These are phyloP conservation scores for Philaethria dido DNA, from an alignment of 2,888 invertebrate genomes.

Conservation along the genomic window DNA sequence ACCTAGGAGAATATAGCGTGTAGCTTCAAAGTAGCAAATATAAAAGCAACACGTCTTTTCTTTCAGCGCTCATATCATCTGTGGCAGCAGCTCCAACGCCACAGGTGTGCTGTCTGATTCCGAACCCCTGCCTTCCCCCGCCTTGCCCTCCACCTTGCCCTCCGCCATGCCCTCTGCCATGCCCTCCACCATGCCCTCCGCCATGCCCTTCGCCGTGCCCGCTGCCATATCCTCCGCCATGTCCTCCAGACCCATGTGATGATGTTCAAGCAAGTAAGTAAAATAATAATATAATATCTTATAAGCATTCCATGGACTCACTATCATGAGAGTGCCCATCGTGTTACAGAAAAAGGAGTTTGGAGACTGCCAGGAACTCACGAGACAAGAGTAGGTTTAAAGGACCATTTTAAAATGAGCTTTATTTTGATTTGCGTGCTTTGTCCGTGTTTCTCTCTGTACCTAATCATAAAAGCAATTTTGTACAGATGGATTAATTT, in stretches of 20 bases:
- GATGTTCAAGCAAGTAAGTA: conserved; percentile 35
- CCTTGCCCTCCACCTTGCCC: conserved; percentile 49
- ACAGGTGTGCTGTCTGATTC: conserved; percentile 48
- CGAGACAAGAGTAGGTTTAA: too few species aligned
- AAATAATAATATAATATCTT: conserved; percentile 2
- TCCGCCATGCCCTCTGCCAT: conserved; percentile 42
- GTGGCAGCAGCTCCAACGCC: conserved; percentile 61
- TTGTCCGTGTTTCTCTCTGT: too few species aligned
- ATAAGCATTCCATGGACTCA: too few species aligned
- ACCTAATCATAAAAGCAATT: too few species aligned
- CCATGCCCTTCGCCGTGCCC: conserved; percentile 41
- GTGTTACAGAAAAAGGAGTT: too few species aligned
- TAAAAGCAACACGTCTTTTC: neutral
- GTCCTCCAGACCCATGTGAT: conserved; percentile 22
- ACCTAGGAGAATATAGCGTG: too few species aligned
- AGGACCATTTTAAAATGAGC: too few species aligned
- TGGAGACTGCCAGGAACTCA: too few species aligned
- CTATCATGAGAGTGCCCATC: too few species aligned
- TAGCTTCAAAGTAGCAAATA: too few species aligned
- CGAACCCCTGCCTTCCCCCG: conserved; percentile 38
- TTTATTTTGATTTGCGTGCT: too few species aligned
- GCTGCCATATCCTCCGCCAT: conserved; percentile 33
- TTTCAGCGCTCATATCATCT: conserved; percentile 63
- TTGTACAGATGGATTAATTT: too few species aligned
- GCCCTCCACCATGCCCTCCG: conserved; percentile 33